Evolutionary conservation across 2,888 invertebrate species (phyloP).

Genomic region (Dioctria linearis): DNA sequence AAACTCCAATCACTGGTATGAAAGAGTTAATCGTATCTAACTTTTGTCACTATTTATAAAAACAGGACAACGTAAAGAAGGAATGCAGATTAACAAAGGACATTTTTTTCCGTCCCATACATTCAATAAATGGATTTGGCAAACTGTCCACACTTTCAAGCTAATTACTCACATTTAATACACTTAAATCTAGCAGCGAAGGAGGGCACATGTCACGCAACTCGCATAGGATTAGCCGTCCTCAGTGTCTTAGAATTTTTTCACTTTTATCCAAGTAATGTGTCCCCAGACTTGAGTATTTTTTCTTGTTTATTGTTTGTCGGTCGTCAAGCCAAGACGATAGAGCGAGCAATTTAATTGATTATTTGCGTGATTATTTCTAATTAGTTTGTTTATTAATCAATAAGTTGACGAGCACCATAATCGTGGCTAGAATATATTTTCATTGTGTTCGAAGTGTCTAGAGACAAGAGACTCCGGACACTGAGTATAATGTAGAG

Average conservation of each 20-base stretch:
- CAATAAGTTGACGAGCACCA: conserved; percentile 48
- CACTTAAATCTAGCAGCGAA: conserved; percentile 51
- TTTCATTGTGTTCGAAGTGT: conserved; percentile 15
- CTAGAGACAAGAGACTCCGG: neutral
- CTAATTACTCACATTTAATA: conserved; percentile 57
- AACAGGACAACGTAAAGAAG: neutral
- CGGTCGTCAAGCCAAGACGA: conserved; percentile 2
- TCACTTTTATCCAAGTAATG: conserved; percentile 20
- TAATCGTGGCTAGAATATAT: conserved; percentile 23
- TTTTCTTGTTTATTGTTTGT: conserved; percentile 7
- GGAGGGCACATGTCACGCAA: conserved; percentile 12
- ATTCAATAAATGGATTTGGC: conserved; percentile 21
- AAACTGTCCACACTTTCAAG: conserved; percentile 53
- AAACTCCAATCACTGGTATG: too few relatives aligned
- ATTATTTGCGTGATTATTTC: conserved; percentile 58
- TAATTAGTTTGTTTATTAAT: conserved; percentile 59
- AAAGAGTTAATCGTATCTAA: too few relatives aligned
- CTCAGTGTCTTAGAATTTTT: conserved; percentile 29
- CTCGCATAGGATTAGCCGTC: neutral
- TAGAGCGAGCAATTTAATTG: conserved; percentile 54
- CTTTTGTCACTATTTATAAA: neutral
- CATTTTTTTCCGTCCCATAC: neutral
- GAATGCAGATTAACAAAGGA: neutral
- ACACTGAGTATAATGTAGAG: neutral
- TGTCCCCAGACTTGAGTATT: conserved; percentile 20